These are phyloP conservation scores for Raja brachyura DNA, from an alignment of 2,113 vertebrate species.

Conservation along the genomic window DNA sequence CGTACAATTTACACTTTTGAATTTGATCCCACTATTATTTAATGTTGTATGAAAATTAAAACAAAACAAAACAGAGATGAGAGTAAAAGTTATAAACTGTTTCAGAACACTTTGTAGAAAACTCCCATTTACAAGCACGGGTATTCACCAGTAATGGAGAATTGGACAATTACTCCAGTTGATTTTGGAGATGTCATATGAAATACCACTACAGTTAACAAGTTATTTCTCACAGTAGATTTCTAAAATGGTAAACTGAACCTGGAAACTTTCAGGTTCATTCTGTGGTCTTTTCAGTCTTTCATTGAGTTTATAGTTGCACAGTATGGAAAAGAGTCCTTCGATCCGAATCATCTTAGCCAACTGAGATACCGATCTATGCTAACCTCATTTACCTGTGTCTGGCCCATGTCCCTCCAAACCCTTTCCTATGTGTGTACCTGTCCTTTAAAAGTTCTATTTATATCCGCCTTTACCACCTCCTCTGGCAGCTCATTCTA, in stretches of 20 bases:
- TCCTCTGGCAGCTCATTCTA: no score
- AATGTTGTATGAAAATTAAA: not conserved
- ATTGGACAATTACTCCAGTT: not conserved
- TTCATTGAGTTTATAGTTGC: not conserved
- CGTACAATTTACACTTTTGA: not conserved
- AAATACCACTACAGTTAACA: not conserved
- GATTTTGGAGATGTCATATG: not conserved
- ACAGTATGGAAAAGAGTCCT: no score
- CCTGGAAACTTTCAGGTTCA: not conserved
- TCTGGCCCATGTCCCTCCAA: no score
- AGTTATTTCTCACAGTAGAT: not conserved
- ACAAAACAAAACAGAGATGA: not conserved
- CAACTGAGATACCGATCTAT: no score
- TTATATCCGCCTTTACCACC: no score
- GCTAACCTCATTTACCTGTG: no score
- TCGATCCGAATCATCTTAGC: no score
- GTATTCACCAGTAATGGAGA: not conserved
- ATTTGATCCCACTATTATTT: not conserved
- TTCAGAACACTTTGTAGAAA: not conserved
- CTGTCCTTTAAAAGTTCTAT: no score
- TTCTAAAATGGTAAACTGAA: not conserved
- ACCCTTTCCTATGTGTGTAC: no score
- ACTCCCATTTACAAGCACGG: not conserved
- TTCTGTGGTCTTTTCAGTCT: not conserved
- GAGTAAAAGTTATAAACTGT: not conserved